Percentiles rank a stretch among this genome's conserved stretches.
Evolutionary conservation across 2,888 invertebrate species (phyloP).

Genomic region (Trichacis sp.): DNA sequence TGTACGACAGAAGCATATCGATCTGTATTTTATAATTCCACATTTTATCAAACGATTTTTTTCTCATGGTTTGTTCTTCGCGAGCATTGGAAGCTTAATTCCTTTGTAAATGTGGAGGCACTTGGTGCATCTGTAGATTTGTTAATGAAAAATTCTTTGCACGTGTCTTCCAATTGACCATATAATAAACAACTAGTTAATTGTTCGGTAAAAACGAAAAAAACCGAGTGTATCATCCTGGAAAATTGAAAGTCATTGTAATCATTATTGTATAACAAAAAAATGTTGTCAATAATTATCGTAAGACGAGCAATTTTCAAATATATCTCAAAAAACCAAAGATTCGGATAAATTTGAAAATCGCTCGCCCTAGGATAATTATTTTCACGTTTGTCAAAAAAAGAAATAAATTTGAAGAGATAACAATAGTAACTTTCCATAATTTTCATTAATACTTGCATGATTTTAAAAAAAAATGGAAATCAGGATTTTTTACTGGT

Average conservation of each 20-base stretch:
- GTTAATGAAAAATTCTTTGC: slow-evolving; percentile 87
- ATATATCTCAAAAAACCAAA: no score
- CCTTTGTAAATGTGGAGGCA: slow-evolving; percentile 37
- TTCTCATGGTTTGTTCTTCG: slow-evolving; percentile 56
- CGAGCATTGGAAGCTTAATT: slow-evolving; percentile 45
- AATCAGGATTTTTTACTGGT: no score
- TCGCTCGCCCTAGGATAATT: no score
- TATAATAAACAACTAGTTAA: slow-evolving; percentile 88
- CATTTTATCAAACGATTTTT: slow-evolving; percentile 70
- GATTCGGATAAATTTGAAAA: no score
- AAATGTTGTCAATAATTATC: no score
- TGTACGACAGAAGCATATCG: slow-evolving; percentile 83
- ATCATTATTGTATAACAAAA: no score
- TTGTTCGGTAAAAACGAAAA: slow-evolving; percentile 85
- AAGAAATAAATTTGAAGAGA: no score
- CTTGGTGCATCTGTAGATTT: slow-evolving; percentile 51
- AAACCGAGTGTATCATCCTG: slow-evolving; percentile 81
- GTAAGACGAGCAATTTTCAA: no score
- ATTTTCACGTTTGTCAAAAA: no score
- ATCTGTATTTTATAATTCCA: slow-evolving; percentile 79
- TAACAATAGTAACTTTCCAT: no score
- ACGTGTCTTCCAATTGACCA: slow-evolving; percentile 82
- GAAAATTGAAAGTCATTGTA: slow-evolving; percentile 53
- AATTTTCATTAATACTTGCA: no score
- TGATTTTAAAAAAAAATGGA: no score